Evolutionary conservation across 2,113 vertebrate species (phyloP).

Genomic region (Phylloscopus whistleri): DNA sequence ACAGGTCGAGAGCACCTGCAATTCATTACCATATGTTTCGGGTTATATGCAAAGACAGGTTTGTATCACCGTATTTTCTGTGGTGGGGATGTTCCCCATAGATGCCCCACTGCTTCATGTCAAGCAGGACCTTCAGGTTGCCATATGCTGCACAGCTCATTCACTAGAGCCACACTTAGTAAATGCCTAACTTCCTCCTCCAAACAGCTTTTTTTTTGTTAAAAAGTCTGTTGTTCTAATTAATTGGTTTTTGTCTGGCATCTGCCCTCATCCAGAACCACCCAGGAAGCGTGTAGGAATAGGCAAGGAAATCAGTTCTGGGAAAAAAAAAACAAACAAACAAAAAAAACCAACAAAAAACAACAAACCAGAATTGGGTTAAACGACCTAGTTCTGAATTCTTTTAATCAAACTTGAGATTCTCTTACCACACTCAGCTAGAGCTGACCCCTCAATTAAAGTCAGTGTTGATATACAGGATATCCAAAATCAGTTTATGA

Average conservation of each 20-base stretch:
- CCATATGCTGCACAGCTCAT: not conserved
- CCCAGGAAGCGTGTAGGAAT: not conserved
- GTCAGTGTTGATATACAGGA: not conserved
- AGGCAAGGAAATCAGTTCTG: not conserved
- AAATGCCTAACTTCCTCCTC: not conserved
- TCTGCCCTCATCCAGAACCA: not conserved
- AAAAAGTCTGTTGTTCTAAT: not conserved
- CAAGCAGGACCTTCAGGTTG: not conserved
- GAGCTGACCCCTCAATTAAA: not conserved
- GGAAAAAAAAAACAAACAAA: not conserved
- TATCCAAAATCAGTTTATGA: not conserved
- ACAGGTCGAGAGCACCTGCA: not conserved
- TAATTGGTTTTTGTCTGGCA: not conserved
- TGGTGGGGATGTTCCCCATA: not conserved
- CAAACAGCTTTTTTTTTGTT: not conserved
- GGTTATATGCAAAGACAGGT: not conserved
- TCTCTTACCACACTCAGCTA: not conserved
- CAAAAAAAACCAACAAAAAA: too few relatives aligned
- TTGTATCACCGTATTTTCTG: not conserved
- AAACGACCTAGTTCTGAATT: not conserved
- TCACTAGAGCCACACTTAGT: not conserved
- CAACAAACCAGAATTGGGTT: not conserved
- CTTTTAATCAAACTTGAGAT: not conserved
- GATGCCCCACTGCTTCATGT: not conserved
- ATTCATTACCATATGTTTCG: not conserved